Evolutionary conservation across 2,113 vertebrate species (phyloP), one percentile per base, ranked within the genome.

Genomic region (Scolopax mira): DNA sequence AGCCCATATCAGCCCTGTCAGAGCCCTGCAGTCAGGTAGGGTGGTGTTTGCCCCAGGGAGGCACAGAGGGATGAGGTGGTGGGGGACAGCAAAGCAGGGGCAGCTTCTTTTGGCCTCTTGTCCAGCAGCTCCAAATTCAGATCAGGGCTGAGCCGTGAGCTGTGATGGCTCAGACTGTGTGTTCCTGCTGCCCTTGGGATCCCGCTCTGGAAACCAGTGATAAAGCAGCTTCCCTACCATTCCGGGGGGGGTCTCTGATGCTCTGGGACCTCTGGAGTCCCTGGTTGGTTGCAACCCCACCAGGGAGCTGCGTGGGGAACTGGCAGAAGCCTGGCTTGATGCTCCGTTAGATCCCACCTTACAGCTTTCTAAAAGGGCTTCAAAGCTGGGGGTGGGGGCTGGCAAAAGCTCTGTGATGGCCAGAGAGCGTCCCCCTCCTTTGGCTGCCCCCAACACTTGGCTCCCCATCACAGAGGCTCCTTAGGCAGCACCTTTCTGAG

Each of bases 361-460:
- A 0, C 19, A n/a, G 42, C n/a, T 65, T 95, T 44, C 74, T 69
- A 21, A 19, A 70, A 61, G 18, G 13, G n/a, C 46, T 88, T 57
- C 48, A 48, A 30, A 46, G 48, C 25, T 7, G 22, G 13, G 60
- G 30, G 1, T 67, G 21, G 13, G 35, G 66, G 35, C 41, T 1
- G 37, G 46, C 13, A 55, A 54, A 54, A 14, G 31, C 57, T 70
- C 51, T 35, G 42, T 48, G 37, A 35, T 5, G 21, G 18, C 37
- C 57, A 0, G 3, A 42, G 37, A 74, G 44, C 7, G 5, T 72
- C 75, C 79, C 21, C 11, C 33, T 69, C 33, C 49, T 35, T 51
- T 0, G 1, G 28, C 30, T 0, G 0, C 33, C 39, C 66, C 62
- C 5, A 3, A 3, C 13, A 0, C 57, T 62, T 49, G 61, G 67